Conservation (phyloP, 2,797 vertebrate species). For the Alfaro cultratus region DNA sequence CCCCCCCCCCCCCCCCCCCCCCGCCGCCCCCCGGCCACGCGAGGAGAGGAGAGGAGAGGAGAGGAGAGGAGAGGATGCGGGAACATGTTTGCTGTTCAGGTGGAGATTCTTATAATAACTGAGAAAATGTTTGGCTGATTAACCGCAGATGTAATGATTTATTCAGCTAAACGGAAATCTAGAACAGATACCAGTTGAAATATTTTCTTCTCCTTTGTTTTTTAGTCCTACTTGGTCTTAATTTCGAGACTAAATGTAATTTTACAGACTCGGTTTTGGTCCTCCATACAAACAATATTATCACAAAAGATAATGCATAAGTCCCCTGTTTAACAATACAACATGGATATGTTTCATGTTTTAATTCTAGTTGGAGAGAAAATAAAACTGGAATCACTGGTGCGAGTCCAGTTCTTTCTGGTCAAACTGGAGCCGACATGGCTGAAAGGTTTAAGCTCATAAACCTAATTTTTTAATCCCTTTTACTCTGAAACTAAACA, state of each 20-base stretch:
- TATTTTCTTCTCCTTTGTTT: neutral
- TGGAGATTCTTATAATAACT: neutral
- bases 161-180: neutral
- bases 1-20: no score
- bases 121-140: neutral
- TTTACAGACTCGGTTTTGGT: neutral
- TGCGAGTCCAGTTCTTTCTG: neutral
- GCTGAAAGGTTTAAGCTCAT: neutral
- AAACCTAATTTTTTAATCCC: neutral
- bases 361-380: neutral
- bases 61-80: no score
- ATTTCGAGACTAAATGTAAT: neutral
- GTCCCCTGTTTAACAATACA: neutral
- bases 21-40: no score
- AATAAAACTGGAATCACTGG: neutral
- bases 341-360: neutral
- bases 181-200: neutral
- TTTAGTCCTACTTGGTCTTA: neutral
- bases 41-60: no score
- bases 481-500: neutral
- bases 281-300: neutral
- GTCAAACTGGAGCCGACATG: slow-evolving; percentile 1
- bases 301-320: neutral
- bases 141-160: neutral
- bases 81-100: neutral